These are phyloP conservation scores for Uromys caudimaculatus DNA, from an alignment of 2,797 vertebrate genomes.

Conservation along the genomic window DNA sequence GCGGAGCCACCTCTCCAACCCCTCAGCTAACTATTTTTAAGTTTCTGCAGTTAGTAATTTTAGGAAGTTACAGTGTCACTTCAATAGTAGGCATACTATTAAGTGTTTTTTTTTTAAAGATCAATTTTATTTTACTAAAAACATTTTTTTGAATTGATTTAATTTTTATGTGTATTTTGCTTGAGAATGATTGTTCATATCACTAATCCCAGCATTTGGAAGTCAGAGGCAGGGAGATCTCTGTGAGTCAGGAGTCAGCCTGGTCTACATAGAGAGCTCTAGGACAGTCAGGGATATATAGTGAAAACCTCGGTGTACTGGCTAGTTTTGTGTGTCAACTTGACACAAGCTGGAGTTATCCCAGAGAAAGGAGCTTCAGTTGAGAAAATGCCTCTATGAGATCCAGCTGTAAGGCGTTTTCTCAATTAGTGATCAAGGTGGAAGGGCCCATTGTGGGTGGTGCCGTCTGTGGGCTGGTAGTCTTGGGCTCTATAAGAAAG, in stretches of 20 bases:
- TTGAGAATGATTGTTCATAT: not conserved
- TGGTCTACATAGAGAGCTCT: not conserved
- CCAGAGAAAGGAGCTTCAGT: no score
- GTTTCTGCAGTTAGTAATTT: constrained; percentile 33
- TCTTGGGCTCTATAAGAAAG: no score
- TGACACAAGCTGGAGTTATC: no score
- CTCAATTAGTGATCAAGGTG: no score
- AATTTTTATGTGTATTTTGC: not conserved
- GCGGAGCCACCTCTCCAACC: no score
- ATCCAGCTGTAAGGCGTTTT: no score
- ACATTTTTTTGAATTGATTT: not conserved
- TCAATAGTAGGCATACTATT: not conserved
- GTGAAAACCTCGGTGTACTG: not conserved
- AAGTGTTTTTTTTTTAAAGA: not conserved
- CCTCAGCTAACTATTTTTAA: constrained; percentile 49
- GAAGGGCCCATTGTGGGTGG: no score
- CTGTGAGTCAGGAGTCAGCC: not conserved
- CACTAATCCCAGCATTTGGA: not conserved
- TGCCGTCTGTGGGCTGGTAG: no score
- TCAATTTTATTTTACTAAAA: not conserved
- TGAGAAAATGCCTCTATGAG: no score
- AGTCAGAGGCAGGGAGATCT: not conserved
- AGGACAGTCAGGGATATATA: not conserved
- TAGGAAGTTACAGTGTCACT: constrained; percentile 54
- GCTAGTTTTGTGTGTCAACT: no score